These are phyloP conservation scores for Xiphophorus maculatus DNA, from an alignment of 2,113 vertebrate species.

Conservation along the genomic window DNA sequence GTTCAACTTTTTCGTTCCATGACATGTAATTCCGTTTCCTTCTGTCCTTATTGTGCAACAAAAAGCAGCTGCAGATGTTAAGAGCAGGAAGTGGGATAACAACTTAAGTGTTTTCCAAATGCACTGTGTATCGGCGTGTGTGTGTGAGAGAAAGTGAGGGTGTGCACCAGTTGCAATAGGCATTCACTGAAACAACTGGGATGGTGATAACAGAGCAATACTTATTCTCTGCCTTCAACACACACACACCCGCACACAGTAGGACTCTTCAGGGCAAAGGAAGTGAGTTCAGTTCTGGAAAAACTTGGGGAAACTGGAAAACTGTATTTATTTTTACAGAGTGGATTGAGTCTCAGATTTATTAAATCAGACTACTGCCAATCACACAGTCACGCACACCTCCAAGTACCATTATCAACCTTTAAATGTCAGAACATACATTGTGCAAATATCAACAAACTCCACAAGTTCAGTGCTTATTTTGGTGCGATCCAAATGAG, in stretches of 20 bases:
- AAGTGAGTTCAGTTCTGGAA: constrained; percentile 13
- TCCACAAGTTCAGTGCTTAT: not conserved
- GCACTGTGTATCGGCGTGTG: not conserved
- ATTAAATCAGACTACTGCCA: not conserved
- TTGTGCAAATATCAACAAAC: not conserved
- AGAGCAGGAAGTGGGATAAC: constrained; percentile 10
- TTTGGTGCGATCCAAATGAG: not conserved
- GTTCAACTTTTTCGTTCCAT: constrained; percentile 52
- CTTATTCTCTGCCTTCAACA: not conserved
- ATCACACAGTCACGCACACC: no score
- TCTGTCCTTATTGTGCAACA: constrained; percentile 19
- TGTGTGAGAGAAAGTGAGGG: constrained; percentile 13
- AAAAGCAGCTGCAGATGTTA: constrained; percentile 29
- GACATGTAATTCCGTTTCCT: constrained; percentile 10
- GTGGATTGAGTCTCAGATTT: not conserved
- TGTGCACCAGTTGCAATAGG: constrained; percentile 27
- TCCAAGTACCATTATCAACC: not conserved
- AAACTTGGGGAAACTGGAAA: constrained; percentile 5
- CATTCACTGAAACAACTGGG: constrained; percentile 66
- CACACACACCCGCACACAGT: not conserved
- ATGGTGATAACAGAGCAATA: constrained; percentile 47
- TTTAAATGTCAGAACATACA: not conserved
- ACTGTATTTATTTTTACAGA: not conserved
- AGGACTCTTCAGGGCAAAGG: not conserved
- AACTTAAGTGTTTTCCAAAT: constrained; percentile 29